Evolutionary conservation across 2,113 vertebrate species (phyloP).

Genomic region (cat (Felis catus)): DNA sequence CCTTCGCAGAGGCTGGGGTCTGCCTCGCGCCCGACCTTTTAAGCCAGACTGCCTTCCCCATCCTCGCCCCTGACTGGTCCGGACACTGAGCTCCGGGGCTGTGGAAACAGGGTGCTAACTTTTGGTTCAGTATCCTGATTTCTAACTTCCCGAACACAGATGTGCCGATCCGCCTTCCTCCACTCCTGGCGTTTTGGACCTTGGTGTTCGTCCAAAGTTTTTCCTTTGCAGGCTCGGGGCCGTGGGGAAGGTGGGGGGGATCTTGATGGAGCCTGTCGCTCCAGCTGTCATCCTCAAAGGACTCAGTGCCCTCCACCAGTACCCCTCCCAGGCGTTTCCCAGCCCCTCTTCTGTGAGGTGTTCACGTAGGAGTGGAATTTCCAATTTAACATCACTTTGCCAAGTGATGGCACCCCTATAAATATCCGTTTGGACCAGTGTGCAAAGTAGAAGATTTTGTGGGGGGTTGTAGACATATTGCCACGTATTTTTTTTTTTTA

Average conservation of each 20-base stretch:
- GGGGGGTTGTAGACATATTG: neutral
- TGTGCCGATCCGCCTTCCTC: neutral
- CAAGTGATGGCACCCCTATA: neutral
- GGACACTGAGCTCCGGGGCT: neutral
- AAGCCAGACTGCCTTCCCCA: neutral
- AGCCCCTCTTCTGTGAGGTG: neutral
- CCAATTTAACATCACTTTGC: neutral
- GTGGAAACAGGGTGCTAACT: neutral
- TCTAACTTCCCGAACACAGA: neutral
- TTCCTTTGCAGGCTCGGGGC: neutral
- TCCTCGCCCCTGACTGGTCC: neutral
- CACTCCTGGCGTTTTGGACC: neutral
- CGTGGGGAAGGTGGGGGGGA: no score
- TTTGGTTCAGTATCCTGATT: neutral
- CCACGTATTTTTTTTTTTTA: neutral
- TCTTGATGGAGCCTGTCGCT: neutral
- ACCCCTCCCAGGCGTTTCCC: no score
- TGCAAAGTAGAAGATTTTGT: neutral
- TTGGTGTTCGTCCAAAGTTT: neutral
- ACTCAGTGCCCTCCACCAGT: rapidly evolving
- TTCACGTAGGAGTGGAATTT: neutral
- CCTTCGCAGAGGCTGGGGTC: neutral
- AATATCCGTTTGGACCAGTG: neutral
- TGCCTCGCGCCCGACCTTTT: neutral
- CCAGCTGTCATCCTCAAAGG: neutral